These are phyloP conservation scores for Numida meleagris DNA, from an alignment of 2,113 vertebrate genomes.

Conservation along the genomic window DNA sequence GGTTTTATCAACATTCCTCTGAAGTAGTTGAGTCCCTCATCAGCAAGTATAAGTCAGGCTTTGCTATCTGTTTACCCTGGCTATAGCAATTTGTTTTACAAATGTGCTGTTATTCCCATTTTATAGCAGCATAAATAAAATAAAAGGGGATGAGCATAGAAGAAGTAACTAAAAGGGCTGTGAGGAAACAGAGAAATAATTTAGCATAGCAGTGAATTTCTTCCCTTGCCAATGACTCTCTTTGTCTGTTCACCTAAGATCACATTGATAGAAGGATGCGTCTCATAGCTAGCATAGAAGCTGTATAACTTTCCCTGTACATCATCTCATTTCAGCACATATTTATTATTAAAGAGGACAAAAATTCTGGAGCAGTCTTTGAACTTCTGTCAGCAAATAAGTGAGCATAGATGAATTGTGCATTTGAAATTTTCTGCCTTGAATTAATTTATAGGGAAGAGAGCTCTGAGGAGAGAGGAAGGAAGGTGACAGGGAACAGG, in stretches of 20 bases:
- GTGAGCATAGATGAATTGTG: background rate
- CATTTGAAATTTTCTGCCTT: background rate
- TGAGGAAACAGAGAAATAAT: background rate
- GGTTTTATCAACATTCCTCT: background rate
- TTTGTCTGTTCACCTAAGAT: background rate
- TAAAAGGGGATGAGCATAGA: background rate
- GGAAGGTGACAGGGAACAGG: background rate
- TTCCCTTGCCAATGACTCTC: background rate
- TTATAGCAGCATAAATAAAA: background rate
- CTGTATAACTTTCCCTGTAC: background rate
- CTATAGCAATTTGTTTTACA: background rate
- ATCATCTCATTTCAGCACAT: rapidly evolving
- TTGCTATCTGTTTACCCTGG: background rate
- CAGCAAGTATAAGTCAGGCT: background rate
- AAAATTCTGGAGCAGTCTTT: background rate
- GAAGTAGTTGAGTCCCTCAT: background rate
- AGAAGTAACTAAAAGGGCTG: background rate
- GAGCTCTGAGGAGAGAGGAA: background rate
- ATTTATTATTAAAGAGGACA: background rate
- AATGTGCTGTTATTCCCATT: background rate
- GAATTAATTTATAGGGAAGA: background rate
- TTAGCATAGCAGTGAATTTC: background rate
- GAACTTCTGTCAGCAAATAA: background rate
- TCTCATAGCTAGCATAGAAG: background rate
- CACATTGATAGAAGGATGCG: background rate